phyloP scores from a whole-genome alignment of 2,797 vertebrate species.

The Paramormyrops hopkinsi region DNA sequence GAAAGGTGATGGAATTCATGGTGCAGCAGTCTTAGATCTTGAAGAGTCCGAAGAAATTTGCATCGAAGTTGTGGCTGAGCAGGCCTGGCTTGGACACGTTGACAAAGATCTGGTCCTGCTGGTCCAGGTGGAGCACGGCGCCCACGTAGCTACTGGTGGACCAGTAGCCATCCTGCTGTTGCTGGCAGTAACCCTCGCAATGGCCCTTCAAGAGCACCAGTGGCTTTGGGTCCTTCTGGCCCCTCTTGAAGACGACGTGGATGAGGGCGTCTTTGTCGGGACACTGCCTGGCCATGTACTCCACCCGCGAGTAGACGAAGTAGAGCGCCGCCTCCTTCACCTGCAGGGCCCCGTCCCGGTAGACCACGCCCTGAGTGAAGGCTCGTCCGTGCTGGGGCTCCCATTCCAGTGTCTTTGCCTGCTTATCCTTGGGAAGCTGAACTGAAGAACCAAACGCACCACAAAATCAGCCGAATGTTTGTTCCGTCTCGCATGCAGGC shows the following conservation, averaged over 20 bases:
- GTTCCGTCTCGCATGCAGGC: too few relatives aligned
- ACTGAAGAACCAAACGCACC: constrained; percentile 40
- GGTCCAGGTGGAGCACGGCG: constrained; percentile 65
- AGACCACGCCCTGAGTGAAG: constrained; percentile 65
- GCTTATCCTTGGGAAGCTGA: background rate
- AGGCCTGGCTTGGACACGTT: constrained; percentile 65
- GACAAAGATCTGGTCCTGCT: constrained; percentile 69
- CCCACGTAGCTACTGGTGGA: constrained; percentile 75
- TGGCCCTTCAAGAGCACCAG: constrained; percentile 70
- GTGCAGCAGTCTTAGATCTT: constrained; percentile 62
- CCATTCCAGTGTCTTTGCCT: constrained; percentile 68
- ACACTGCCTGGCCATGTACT: constrained; percentile 65
- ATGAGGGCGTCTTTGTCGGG: constrained; percentile 31
- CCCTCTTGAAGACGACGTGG: constrained; percentile 67
- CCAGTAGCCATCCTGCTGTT: constrained; percentile 47
- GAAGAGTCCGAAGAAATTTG: constrained; percentile 88
- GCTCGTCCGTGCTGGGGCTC: constrained; percentile 57
- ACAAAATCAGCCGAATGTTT: background rate
- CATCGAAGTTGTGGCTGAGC: constrained; percentile 65
- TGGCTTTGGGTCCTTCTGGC: background rate
- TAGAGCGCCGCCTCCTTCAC: constrained; percentile 78
- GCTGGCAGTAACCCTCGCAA: constrained; percentile 61
- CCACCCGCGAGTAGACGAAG: constrained; percentile 82
- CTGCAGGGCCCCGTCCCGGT: constrained; percentile 64
- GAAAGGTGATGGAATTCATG: background rate